Percentiles rank a stretch among this genome's conserved stretches.
Conservation (phyloP, 2,888 invertebrate species). For the Eilema caniola region DNA sequence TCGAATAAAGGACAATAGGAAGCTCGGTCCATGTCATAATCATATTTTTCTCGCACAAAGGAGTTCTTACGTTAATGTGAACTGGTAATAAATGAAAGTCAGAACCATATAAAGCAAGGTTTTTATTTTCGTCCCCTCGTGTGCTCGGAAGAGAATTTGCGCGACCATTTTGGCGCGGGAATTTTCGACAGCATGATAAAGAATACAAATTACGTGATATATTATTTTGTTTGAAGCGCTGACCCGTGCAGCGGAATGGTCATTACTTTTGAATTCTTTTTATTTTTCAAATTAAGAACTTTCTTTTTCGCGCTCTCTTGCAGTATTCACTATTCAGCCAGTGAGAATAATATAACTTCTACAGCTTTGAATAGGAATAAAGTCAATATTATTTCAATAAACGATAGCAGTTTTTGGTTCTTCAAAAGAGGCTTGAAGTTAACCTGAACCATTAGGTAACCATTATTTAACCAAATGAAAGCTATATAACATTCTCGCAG, state of each 20-base stretch:
- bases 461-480: no score
- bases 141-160: slow-evolving; percentile 36
- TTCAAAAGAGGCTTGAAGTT: no score
- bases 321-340: no score
- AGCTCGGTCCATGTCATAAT: slow-evolving; percentile 79
- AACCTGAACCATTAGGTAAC: no score
- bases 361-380: no score
- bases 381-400: no score
- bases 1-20: slow-evolving; percentile 82
- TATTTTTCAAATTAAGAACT: background rate
- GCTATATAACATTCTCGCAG: no score
- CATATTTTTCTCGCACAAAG: slow-evolving; percentile 83
- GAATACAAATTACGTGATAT: slow-evolving; percentile 48
- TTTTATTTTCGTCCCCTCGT: slow-evolving; percentile 54
- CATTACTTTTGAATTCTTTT: slow-evolving; percentile 19
- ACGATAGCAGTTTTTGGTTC: no score
- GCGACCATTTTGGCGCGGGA: slow-evolving; percentile 25
- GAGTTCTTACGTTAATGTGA: slow-evolving; percentile 82
- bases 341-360: no score
- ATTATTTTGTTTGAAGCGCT: slow-evolving; percentile 42
- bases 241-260: slow-evolving; percentile 31
- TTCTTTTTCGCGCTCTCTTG: background rate
- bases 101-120: slow-evolving; percentile 65
- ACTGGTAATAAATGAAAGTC: slow-evolving; percentile 81
- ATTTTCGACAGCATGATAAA: slow-evolving; percentile 48